Percentiles rank a stretch among this genome's conserved stretches.
phyloP scores from a whole-genome alignment of 2,888 invertebrate genomes.

The Aelia acuminata region DNA sequence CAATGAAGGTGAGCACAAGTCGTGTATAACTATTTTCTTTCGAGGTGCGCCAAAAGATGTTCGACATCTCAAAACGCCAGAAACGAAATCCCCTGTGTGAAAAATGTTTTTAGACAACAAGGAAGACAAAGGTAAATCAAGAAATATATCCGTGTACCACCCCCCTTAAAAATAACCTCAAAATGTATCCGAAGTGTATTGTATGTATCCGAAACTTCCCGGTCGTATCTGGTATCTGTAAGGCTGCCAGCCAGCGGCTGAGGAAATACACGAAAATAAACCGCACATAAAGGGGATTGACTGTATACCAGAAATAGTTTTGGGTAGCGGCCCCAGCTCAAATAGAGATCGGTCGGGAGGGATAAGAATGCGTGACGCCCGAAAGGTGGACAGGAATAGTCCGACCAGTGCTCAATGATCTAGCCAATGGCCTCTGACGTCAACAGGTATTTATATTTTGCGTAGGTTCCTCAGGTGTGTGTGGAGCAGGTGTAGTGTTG shows the following conservation, averaged over 20 bases:
- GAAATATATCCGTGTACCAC: background rate
- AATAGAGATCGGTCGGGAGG: background rate
- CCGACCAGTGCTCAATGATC: background rate
- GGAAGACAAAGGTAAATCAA: background rate
- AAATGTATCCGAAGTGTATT: too few relatives aligned
- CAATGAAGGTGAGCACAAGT: too few relatives aligned
- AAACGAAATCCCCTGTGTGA: too few relatives aligned
- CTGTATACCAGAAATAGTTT: constrained; percentile 32
- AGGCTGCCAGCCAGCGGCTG: constrained; percentile 17
- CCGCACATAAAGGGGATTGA: constrained; percentile 39
- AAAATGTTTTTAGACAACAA: background rate
- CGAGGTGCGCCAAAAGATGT: too few relatives aligned
- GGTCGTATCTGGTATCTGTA: background rate
- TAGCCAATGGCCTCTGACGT: constrained; percentile 41
- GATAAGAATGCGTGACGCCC: constrained; percentile 30
- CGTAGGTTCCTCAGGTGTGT: background rate
- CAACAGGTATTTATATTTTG: constrained; percentile 27
- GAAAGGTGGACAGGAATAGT: background rate
- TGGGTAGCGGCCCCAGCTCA: background rate
- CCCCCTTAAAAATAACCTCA: too few relatives aligned
- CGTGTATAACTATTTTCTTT: too few relatives aligned
- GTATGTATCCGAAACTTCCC: background rate
- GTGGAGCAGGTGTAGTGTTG: background rate
- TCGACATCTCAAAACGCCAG: too few relatives aligned
- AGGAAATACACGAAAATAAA: constrained; percentile 26